phyloP scores from a whole-genome alignment of 2,888 invertebrate species.

The Ferdinandea cuprea region DNA sequence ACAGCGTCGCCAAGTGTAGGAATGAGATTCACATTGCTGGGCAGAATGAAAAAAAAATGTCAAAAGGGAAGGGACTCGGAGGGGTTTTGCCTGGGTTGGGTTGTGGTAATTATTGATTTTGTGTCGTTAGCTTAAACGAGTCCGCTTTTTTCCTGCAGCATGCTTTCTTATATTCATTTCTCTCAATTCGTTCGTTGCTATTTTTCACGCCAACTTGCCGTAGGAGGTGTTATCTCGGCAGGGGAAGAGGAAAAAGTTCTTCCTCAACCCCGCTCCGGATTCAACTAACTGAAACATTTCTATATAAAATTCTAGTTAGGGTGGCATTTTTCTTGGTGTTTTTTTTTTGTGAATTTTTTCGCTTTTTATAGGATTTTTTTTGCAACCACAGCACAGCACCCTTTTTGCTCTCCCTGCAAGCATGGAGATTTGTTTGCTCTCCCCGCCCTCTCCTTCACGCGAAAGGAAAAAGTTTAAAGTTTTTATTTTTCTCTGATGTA shows the following conservation, averaged over 20 bases:
- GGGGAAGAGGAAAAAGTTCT: slow-evolving; percentile 29
- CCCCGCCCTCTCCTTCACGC: slow-evolving; percentile 27
- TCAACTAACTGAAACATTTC: slow-evolving; percentile 72
- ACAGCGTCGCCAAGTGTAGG: slow-evolving; percentile 69
- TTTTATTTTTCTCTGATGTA: slow-evolving; percentile 48
- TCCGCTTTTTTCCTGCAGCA: slow-evolving; percentile 39
- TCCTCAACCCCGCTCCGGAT: slow-evolving; percentile 16
- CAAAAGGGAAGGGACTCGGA: slow-evolving; percentile 28
- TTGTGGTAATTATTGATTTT: slow-evolving; percentile 79
- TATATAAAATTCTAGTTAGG: slow-evolving; percentile 72
- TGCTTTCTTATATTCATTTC: slow-evolving; percentile 61
- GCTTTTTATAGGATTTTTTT: slow-evolving; percentile 46
- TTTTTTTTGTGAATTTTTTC: slow-evolving; percentile 49
- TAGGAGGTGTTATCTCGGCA: slow-evolving; percentile 23
- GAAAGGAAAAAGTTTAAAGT: slow-evolving; percentile 64
- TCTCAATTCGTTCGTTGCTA: slow-evolving; percentile 70
- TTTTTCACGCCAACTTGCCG: slow-evolving; percentile 72
- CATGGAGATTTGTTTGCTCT: slow-evolving; percentile 41
- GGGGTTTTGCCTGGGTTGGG: slow-evolving; percentile 62
- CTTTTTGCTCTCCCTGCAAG: slow-evolving; percentile 52
- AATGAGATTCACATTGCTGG: slow-evolving; percentile 71
- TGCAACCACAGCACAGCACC: slow-evolving; percentile 69
- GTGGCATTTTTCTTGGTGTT: slow-evolving; percentile 51
- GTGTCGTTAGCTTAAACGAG: slow-evolving; percentile 76
- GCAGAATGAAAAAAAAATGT: slow-evolving; percentile 41